Evolutionary conservation across 64 coral and sea anemone species (phyloP).

Genomic region (Stylophora pistillata): DNA sequence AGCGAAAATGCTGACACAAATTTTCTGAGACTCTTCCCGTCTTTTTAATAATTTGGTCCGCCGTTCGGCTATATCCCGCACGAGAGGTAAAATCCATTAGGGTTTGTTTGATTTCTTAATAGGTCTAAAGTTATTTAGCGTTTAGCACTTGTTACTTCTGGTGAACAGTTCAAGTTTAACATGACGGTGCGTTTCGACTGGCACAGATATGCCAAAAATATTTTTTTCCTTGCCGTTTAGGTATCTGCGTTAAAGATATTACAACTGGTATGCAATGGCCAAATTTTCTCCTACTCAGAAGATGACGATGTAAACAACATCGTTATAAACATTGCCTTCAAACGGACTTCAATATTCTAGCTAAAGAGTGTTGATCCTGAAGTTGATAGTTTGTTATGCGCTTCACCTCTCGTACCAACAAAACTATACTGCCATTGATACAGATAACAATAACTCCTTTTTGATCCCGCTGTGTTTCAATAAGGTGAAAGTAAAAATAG

Average conservation of each 20-base stretch:
- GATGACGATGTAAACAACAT: neutral
- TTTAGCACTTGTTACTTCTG: neutral
- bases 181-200: neutral
- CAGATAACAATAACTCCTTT: too few species aligned
- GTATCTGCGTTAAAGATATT: neutral
- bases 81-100: neutral
- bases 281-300: neutral
- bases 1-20: too few species aligned
- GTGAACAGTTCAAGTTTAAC: neutral
- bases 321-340: neutral
- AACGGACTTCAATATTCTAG: neutral
- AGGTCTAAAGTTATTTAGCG: neutral
- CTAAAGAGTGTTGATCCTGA: neutral
- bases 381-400: neutral
- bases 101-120: constrained; percentile 30
- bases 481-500: neutral
- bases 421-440: too few species aligned
- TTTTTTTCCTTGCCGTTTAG: too few species aligned
- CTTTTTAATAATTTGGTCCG: neutral
- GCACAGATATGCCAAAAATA: constrained; percentile 13
- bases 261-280: neutral
- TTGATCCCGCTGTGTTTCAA: neutral
- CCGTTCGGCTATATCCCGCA: neutral
- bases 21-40: neutral
- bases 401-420: neutral